phyloP scores from a whole-genome alignment of 2,797 vertebrate species.

The Alosa sapidissima region DNA sequence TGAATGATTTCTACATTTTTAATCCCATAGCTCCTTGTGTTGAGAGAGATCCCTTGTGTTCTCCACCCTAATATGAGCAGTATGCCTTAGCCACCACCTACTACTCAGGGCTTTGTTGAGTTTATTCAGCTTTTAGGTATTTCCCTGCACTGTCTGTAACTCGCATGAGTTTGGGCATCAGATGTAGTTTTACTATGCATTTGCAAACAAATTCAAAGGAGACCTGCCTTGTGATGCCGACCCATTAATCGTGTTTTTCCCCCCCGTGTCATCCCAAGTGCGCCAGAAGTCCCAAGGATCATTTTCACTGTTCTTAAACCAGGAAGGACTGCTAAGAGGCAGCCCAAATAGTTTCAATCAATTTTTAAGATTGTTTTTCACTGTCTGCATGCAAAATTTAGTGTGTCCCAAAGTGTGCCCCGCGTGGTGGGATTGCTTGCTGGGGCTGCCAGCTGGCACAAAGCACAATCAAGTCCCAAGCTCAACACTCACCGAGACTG shows the following conservation, averaged over 20 bases:
- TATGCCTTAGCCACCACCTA: conserved; percentile 23
- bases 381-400: neutral
- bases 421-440: conserved; percentile 5
- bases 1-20: neutral
- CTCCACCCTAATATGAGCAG: neutral
- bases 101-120: conserved; percentile 24
- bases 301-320: neutral
- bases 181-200: conserved; percentile 11
- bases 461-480: conserved; percentile 35
- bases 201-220: conserved; percentile 22
- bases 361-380: neutral
- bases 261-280: neutral
- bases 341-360: neutral
- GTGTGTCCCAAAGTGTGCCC: neutral
- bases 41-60: neutral
- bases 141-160: conserved; percentile 5
- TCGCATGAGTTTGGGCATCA: neutral
- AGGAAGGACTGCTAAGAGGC: neutral
- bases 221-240: conserved; percentile 13
- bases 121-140: neutral
- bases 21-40: neutral
- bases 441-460: conserved; percentile 25
- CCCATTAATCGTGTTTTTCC: neutral
- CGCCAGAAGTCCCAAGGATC: neutral
- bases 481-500: neutral